Evolutionary conservation across 2,113 vertebrate species (phyloP).

Genomic region (Hyla sarda): DNA sequence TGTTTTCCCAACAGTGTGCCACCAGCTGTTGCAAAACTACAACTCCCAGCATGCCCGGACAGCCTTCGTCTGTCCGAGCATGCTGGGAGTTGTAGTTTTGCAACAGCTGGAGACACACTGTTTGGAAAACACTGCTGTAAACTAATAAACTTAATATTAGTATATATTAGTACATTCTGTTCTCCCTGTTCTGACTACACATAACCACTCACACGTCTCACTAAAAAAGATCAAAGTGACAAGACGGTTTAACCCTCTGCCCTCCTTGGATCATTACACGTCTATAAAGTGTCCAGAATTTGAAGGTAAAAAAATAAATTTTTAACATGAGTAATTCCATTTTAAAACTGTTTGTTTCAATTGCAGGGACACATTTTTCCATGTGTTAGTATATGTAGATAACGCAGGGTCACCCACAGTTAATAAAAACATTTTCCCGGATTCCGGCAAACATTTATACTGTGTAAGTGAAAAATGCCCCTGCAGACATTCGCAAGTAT

Average conservation of each 20-base stretch:
- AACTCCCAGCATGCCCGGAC: too few relatives aligned
- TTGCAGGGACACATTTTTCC: constrained; percentile 18
- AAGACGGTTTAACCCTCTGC: neutral
- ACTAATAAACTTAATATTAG: neutral
- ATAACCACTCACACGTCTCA: neutral
- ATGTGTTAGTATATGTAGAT: constrained; percentile 23
- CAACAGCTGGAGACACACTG: too few relatives aligned
- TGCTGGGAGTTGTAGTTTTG: too few relatives aligned
- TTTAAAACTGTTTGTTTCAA: constrained; percentile 8
- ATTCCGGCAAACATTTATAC: constrained; percentile 38
- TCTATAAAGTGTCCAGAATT: neutral
- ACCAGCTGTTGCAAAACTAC: too few relatives aligned
- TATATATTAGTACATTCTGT: too few relatives aligned
- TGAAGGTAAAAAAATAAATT: neutral
- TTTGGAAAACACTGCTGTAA: too few relatives aligned
- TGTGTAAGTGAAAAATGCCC: constrained; percentile 37
- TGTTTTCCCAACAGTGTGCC: too few relatives aligned
- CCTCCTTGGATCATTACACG: neutral
- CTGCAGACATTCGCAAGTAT: constrained; percentile 8
- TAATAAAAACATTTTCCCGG: constrained; percentile 42
- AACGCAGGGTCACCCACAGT: constrained; percentile 16
- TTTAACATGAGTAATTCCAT: neutral
- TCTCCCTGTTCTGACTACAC: neutral
- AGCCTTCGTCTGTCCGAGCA: too few relatives aligned
- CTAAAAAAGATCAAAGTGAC: constrained; percentile 12